A percentile compares a stretch with the other conserved stretches of the same genome.
These are phyloP conservation scores for Drosophila meridionalis DNA, from an alignment of 2,888 invertebrate genomes.

Conservation along the genomic window DNA sequence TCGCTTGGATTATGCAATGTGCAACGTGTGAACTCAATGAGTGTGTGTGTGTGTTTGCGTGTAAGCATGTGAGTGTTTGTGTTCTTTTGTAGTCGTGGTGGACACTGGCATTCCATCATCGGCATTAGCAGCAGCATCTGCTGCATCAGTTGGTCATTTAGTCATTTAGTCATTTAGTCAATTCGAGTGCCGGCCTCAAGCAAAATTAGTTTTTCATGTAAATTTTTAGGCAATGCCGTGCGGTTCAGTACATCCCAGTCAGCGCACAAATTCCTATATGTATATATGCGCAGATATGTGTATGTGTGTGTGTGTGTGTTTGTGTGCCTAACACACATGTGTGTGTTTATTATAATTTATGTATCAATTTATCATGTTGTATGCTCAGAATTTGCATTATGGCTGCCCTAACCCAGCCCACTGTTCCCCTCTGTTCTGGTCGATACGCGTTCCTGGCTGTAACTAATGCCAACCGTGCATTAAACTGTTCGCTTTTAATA, in stretches of 20 bases:
- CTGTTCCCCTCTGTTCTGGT: neutral
- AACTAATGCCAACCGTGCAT: constrained; percentile 59
- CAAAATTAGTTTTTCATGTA: constrained; percentile 80
- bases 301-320: neutral
- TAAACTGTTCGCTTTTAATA: constrained; percentile 59
- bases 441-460: constrained; percentile 16
- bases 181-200: constrained; percentile 25
- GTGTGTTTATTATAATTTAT: constrained; percentile 76
- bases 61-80: neutral
- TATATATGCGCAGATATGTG: constrained; percentile 3
- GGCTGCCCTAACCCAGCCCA: constrained; percentile 1
- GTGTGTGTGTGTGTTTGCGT: constrained; percentile 33
- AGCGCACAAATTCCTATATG: neutral
- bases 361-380: constrained; percentile 76
- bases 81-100: neutral
- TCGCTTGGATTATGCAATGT: constrained; percentile 62
- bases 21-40: constrained; percentile 74
- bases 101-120: constrained; percentile 56
- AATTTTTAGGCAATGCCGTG: constrained; percentile 69
- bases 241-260: constrained; percentile 31
- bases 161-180: constrained; percentile 57
- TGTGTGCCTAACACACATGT: constrained; percentile 39
- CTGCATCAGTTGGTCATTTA: constrained; percentile 57
- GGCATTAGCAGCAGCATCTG: constrained; percentile 33
- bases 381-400: constrained; percentile 34